A percentile compares a stretch with the other conserved stretches of the same genome.
These are phyloP conservation scores for Takifugu flavidus DNA, from an alignment of 2,113 vertebrate species.

Conservation along the genomic window DNA sequence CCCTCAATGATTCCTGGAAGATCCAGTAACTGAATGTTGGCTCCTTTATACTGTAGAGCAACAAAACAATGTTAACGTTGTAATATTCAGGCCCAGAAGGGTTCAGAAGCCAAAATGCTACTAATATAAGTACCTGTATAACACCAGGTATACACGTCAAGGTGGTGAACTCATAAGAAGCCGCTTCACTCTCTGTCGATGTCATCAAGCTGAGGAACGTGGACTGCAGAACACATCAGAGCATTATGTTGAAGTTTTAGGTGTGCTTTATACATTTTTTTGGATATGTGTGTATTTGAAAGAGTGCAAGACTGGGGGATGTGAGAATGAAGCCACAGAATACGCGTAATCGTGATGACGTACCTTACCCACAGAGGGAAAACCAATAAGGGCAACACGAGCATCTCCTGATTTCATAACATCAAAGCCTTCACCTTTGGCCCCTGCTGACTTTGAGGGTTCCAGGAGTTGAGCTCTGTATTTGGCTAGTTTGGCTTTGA, in stretches of 20 bases:
- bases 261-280: background rate
- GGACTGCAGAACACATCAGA: constrained; percentile 78
- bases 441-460: constrained; percentile 87
- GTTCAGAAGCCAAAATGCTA: background rate
- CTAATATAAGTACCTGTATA: constrained; percentile 80
- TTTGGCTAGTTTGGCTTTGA: constrained; percentile 96
- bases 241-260: background rate
- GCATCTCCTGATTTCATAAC: constrained; percentile 99
- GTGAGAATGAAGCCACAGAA: background rate
- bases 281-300: background rate
- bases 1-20: constrained; percentile 98
- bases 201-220: constrained; percentile 98
- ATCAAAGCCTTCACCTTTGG: constrained; percentile 97
- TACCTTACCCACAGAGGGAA: constrained; percentile 99
- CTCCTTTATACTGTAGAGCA: constrained; percentile 90
- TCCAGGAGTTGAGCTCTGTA: constrained; percentile 95
- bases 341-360: constrained; percentile 44
- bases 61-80: background rate
- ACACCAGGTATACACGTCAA: constrained; percentile 98
- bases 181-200: constrained; percentile 92
- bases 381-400: constrained; percentile 94
- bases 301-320: background rate
- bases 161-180: constrained; percentile 96
- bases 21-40: constrained; percentile 96
- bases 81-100: background rate